Base-by-base conservation (phyloP, 92 coral and sea anemone genomes). In the Chrysogorgia sp. region DNA sequence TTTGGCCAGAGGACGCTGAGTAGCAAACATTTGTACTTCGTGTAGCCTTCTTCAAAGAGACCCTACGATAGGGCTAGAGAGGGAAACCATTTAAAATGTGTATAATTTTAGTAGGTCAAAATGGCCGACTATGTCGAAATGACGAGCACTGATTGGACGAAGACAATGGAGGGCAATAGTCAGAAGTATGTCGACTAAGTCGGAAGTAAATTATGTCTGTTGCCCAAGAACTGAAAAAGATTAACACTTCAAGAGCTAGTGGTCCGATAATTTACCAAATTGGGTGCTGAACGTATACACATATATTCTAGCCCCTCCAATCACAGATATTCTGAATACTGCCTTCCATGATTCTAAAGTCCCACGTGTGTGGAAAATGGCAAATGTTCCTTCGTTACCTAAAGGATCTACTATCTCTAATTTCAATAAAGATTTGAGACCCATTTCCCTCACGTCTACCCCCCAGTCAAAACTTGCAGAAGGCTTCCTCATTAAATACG, bases 201-300 rank as follows among this genome's bases (percentile, higher is more conserved):
- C n/a, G n/a, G n/a, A n/a, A n/a, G n/a, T n/a, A n/a, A n/a, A n/a
- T n/a, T n/a, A n/a, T n/a, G n/a, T n/a, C n/a, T n/a, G n/a, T n/a
- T n/a, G n/a, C n/a, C n/a, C n/a, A n/a, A n/a, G n/a, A n/a, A n/a
- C n/a, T n/a, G n/a, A n/a, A n/a, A n/a, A n/a, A n/a, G n/a, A 63
- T 74, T 33, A 63, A 82, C 52, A 58, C 63, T 37, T 82, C 82
- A 26, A 74, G 52, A 60, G 50, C 79, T 47, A 61, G 62, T 56
- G 62, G 19, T 70, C 64, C 19, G 68, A 61, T 61, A 15, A 19
- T n/a, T 34, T 61, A 4, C 68, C 68, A n/a, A 61, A 61, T 33
- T 61, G 68, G 40, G 68, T 61, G 20, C 40, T 61, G 28, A 3
- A 33, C 20, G 68, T 20, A 19, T 61, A 19, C 28, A n/a, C 68